Conservation (phyloP, 2,113 vertebrate genomes). For the Chamaea fasciata region DNA sequence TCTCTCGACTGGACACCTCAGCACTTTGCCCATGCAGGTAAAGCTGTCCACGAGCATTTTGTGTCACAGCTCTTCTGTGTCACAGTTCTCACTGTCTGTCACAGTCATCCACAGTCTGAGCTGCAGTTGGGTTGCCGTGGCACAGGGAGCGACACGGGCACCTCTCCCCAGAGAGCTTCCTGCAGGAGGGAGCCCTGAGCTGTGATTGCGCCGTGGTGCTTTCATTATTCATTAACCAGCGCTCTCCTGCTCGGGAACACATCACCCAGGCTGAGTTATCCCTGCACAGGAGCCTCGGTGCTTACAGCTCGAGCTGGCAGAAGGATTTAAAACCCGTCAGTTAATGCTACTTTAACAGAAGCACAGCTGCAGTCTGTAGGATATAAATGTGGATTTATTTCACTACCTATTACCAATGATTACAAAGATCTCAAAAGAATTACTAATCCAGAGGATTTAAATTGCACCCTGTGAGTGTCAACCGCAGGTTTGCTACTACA, state of each 20-base stretch:
- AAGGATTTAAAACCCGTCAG: constrained; percentile 32
- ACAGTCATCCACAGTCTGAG: accelerated
- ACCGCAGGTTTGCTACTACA: constrained; percentile 29
- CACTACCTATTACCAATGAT: constrained; percentile 47
- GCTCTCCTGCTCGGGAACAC: background rate
- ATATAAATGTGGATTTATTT: constrained; percentile 59
- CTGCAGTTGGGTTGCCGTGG: background rate
- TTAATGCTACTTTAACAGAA: constrained; percentile 33
- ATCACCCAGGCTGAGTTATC: constrained; percentile 6
- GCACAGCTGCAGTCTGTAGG: constrained; percentile 44
- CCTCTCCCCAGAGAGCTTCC: background rate
- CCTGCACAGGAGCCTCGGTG: background rate
- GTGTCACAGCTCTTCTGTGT: background rate
- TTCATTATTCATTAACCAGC: constrained; percentile 22
- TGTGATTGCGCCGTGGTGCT: background rate
- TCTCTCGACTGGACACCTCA: accelerated
- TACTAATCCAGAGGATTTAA: constrained; percentile 43
- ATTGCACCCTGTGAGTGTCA: constrained; percentile 41
- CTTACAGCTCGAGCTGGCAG: constrained; percentile 29
- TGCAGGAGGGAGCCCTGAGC: background rate
- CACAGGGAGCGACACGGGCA: background rate
- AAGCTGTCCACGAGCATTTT: background rate
- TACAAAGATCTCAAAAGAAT: constrained; percentile 57
- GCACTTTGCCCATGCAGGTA: background rate
- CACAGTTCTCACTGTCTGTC: background rate